Percentiles rank a stretch among this genome's conserved stretches.
Evolutionary conservation across 1,140 invertebrate species (phyloP).

Genomic region (Physella acuta): DNA sequence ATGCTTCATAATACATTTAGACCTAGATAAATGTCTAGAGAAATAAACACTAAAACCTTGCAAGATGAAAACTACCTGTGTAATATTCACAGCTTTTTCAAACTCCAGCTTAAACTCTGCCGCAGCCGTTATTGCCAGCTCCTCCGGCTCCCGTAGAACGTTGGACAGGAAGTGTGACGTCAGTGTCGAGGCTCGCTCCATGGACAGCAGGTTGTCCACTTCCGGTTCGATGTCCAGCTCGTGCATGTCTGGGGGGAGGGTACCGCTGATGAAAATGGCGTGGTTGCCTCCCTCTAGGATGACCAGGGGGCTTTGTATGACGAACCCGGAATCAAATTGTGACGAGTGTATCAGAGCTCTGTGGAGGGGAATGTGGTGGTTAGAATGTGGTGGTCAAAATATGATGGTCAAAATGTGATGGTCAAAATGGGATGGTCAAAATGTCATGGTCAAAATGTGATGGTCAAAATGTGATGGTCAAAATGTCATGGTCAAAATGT

Average conservation of each 20-base stretch:
- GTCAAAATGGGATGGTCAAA: no score
- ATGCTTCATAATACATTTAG: no score
- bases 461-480: no score
- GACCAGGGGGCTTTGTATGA: constrained; percentile 25
- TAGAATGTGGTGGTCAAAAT: no score
- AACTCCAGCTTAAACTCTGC: constrained; percentile 7
- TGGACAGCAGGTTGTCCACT: constrained; percentile 13
- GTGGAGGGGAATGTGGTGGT: no score
- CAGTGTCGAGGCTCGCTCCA: constrained; percentile 10
- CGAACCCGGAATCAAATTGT: constrained; percentile 9
- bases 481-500: no score
- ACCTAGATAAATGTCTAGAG: no score
- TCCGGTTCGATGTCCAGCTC: constrained; percentile 23
- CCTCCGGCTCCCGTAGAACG: constrained; percentile 13
- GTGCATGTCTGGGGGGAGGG: constrained; percentile 15
- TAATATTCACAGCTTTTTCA: constrained; percentile 14
- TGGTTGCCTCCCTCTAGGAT: constrained; percentile 31
- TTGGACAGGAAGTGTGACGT: constrained; percentile 20
- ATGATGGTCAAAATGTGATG: no score
- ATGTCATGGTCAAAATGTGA: no score
- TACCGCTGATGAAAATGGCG: constrained; percentile 16
- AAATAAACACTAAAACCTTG: not conserved
- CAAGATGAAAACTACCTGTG: constrained; percentile 10
- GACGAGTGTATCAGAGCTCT: not conserved
- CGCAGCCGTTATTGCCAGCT: not conserved